A percentile compares a stretch with the other conserved stretches of the same genome.
phyloP scores from a whole-genome alignment of 2,888 invertebrate species.

The Cynaeus angustus region DNA sequence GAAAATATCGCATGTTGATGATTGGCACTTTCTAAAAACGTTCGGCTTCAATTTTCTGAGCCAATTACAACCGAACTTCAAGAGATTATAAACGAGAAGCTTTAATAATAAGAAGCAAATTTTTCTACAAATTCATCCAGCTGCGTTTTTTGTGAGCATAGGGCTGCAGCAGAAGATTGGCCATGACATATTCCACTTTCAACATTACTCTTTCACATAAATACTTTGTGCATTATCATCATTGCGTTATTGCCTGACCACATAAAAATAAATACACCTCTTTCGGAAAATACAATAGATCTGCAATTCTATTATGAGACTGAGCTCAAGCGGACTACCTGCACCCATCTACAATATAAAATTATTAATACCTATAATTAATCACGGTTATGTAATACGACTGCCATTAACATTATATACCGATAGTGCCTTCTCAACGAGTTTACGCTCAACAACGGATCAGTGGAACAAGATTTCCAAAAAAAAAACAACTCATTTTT shows the following conservation, averaged over 20 bases:
- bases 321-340: constrained; percentile 32
- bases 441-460: neutral
- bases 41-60: constrained; percentile 48
- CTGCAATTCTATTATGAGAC: constrained; percentile 35
- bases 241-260: constrained; percentile 41
- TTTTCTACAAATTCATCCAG: constrained; percentile 41
- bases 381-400: constrained; percentile 30
- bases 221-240: constrained; percentile 41
- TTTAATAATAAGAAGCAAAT: constrained; percentile 42
- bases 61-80: constrained; percentile 46
- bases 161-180: constrained; percentile 38
- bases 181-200: constrained; percentile 51
- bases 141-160: constrained; percentile 25
- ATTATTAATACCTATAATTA: constrained; percentile 40
- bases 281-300: constrained; percentile 42
- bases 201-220: constrained; percentile 42
- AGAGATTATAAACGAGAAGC: constrained; percentile 42
- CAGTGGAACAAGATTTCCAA: too few relatives aligned
- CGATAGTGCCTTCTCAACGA: neutral
- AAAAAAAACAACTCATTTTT: too few relatives aligned
- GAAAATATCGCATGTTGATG: constrained; percentile 51
- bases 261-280: constrained; percentile 37
- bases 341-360: constrained; percentile 39
- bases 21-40: constrained; percentile 52
- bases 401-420: constrained; percentile 23